Evolutionary conservation across 1,140 invertebrate genomes (phyloP).

Genomic region (Leptopilina clavipes): DNA sequence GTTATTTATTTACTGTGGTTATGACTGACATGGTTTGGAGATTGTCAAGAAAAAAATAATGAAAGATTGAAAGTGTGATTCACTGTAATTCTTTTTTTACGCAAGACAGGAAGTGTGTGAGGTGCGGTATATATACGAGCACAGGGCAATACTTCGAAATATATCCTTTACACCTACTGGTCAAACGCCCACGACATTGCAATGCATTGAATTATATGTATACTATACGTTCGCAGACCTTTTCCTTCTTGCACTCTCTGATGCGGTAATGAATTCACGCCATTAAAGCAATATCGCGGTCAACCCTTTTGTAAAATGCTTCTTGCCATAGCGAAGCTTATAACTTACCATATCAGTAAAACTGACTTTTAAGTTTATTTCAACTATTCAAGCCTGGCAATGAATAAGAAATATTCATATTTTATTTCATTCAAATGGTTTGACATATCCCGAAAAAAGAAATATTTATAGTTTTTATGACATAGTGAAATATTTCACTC

Average conservation of each 20-base stretch:
- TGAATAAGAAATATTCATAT: conserved; percentile 3
- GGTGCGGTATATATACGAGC: neutral
- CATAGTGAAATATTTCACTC: neutral
- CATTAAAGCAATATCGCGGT: conserved; percentile 39
- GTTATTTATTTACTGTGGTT: too few relatives aligned
- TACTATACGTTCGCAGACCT: neutral
- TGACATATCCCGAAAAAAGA: neutral
- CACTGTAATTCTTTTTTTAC: neutral
- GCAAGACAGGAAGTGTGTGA: neutral
- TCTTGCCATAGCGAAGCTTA: neutral
- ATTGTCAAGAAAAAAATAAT: neutral
- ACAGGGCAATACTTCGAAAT: neutral
- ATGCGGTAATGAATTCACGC: conserved; percentile 43
- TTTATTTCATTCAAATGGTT: neutral
- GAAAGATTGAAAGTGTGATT: neutral
- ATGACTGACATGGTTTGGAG: too few relatives aligned
- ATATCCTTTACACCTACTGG: conserved; percentile 1
- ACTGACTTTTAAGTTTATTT: neutral
- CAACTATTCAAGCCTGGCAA: neutral
- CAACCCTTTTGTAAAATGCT: conserved; percentile 34
- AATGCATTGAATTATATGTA: neutral
- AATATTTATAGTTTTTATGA: neutral
- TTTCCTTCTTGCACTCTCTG: neutral
- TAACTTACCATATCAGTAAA: neutral
- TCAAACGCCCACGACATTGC: neutral